Evolutionary conservation across 2,888 invertebrate genomes (phyloP).

Genomic region (Harpalus rubripes): DNA sequence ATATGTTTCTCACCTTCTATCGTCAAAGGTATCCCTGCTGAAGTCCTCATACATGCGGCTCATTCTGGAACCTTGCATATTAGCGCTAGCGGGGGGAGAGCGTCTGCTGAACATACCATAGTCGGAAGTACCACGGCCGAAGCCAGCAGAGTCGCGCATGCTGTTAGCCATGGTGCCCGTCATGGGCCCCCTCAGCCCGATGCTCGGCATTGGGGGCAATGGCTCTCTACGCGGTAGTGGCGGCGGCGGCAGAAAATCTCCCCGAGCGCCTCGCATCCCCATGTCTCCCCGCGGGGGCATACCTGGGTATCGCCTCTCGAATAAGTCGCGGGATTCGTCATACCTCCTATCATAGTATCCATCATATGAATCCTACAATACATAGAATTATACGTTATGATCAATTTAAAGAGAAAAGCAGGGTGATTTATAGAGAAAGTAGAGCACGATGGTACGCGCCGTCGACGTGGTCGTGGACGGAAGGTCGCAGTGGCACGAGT

Average conservation of each 20-base stretch:
- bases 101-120: constrained; percentile 91
- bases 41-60: constrained; percentile 92
- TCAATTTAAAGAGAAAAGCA: too few relatives aligned
- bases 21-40: constrained; percentile 92
- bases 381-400: constrained; percentile 35
- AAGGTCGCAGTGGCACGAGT: background rate
- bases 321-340: constrained; percentile 88
- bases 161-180: constrained; percentile 82
- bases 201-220: constrained; percentile 85
- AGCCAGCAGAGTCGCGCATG: constrained; percentile 81
- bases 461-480: constrained; percentile 5
- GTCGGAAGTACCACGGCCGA: constrained; percentile 81
- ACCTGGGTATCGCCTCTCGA: constrained; percentile 87
- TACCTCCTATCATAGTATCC: constrained; percentile 91
- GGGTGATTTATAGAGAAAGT: background rate
- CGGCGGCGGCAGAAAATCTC: constrained; percentile 87
- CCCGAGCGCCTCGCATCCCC: constrained; percentile 78
- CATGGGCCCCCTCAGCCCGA: constrained; percentile 79
- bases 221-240: constrained; percentile 86
- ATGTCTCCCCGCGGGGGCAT: constrained; percentile 79
- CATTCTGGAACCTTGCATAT: constrained; percentile 75
- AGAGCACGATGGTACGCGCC: background rate
- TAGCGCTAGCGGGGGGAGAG: constrained; percentile 82
- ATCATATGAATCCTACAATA: constrained; percentile 84
- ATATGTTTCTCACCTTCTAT: constrained; percentile 83